Conservation (phyloP, 2,888 invertebrate species). For the Punctoribates punctum region DNA sequence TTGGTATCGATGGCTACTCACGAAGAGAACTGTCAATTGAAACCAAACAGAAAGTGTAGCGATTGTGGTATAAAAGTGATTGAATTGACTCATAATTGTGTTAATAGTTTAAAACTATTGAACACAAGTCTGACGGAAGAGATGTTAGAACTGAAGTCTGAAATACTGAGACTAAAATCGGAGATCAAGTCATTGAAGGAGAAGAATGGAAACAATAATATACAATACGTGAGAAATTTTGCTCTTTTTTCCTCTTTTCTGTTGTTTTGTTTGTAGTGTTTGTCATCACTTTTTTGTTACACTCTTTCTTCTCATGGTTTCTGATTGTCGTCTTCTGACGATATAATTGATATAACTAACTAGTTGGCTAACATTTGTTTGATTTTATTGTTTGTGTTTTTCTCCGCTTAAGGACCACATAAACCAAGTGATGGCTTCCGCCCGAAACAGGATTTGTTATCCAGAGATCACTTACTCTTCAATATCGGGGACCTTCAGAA, state of each 20-base stretch:
- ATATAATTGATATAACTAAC: neutral
- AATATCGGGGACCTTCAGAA: neutral
- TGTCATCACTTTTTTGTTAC: conserved; percentile 14
- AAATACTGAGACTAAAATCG: conserved; percentile 6
- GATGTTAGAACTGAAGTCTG: neutral
- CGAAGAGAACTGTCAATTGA: neutral
- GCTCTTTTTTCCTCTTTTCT: neutral
- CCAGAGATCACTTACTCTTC: conserved; percentile 32
- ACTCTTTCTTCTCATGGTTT: neutral
- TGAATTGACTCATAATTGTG: conserved; percentile 5
- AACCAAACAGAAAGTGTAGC: neutral
- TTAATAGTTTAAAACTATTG: conserved; percentile 29
- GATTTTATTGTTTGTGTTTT: neutral
- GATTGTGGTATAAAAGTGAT: neutral
- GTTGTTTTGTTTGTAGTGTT: neutral
- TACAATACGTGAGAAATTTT: conserved; percentile 1
- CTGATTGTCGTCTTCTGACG: too few relatives aligned
- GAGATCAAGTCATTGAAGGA: conserved; percentile 6
- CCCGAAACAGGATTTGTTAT: conserved; percentile 21
- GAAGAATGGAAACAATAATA: neutral
- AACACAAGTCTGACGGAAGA: neutral
- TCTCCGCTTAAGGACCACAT: conserved; percentile 26
- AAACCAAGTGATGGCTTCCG: conserved; percentile 32
- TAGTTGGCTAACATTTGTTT: neutral
- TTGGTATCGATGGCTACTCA: neutral